phyloP scores from a whole-genome alignment of 2,888 invertebrate genomes.

The Eumacrocentrus americanus region DNA sequence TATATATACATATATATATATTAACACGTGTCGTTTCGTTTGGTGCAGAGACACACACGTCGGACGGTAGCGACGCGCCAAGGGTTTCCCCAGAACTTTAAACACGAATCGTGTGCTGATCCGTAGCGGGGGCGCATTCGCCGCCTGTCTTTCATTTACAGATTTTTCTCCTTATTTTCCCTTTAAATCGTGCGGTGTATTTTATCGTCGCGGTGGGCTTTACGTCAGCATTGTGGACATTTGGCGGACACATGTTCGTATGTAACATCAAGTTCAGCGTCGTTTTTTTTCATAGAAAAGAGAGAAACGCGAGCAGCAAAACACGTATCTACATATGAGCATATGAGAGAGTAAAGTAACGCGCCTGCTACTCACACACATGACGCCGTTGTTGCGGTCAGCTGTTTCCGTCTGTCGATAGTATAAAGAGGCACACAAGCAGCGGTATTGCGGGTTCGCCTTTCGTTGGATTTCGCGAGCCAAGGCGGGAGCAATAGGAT shows the following conservation, averaged over 20 bases:
- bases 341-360: neutral
- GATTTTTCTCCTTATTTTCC: slow-evolving; percentile 5
- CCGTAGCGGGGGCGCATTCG: slow-evolving; percentile 18
- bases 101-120: slow-evolving; percentile 8
- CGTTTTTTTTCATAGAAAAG: neutral
- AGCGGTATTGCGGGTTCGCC: slow-evolving; percentile 25
- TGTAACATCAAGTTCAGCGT: neutral
- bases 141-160: slow-evolving; percentile 17
- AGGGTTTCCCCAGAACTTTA: too few relatives aligned
- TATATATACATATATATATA: neutral
- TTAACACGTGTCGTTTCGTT: neutral
- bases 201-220: neutral
- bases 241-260: neutral
- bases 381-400: slow-evolving; percentile 17
- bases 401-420: slow-evolving; percentile 22
- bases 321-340: neutral
- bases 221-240: neutral
- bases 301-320: too few relatives aligned
- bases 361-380: neutral
- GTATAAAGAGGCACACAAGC: too few relatives aligned
- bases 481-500: slow-evolving; percentile 21
- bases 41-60: neutral
- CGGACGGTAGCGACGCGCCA: neutral
- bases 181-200: neutral
- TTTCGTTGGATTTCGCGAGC: slow-evolving; percentile 13